Base-by-base conservation (phyloP, 2,888 invertebrate species). In the Ormyrus pomaceus region DNA sequence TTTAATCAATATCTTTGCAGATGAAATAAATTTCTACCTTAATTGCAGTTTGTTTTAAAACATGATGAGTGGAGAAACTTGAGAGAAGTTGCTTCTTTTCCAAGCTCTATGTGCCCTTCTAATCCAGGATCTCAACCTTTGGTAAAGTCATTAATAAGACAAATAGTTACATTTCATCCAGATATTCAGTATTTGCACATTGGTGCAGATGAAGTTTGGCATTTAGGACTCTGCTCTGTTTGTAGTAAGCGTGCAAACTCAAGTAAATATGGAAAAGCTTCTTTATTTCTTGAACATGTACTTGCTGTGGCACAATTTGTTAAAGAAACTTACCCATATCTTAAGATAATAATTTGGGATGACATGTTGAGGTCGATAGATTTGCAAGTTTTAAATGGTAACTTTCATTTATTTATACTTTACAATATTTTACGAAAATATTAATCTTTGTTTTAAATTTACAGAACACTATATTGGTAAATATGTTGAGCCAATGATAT, bases 191-290 rank as follows among this genome's bases (percentile, higher is more conserved):
- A 93, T 87, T 91, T 96, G 80, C 96, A 96, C 89, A 95, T 96
- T 83, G 96, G 96, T 3, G 95, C 95, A 79, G 97, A 97, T 91
- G 97, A 95, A 92, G 95, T 96, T 0, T 96, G 95, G 94, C 95
- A 96, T 87, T 91, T 93, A 85, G 94, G 93, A 0, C 86, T 93
- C 0, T 95, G 95, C 84, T 83, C 91, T 0, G 91, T 92, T 10
- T 95, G 95, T 86, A 89, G 90, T 51, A 91, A 91, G 79, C 91
- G 92, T 69, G 91, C 92, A 0, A 89, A 90, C 66, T 88, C 89
- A 0, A 92, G 90, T 81, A 92, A 92, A 86, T 89, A 93, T 83
- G 93, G 93, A 5, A 92, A 92, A 65, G 92, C 93, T 6, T 91
- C 93, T 0, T 87, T 96, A 8, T 95, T 94, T 85, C 87, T 96